phyloP scores from a whole-genome alignment of 2,113 vertebrate genomes.

The Psittacus erithacus region DNA sequence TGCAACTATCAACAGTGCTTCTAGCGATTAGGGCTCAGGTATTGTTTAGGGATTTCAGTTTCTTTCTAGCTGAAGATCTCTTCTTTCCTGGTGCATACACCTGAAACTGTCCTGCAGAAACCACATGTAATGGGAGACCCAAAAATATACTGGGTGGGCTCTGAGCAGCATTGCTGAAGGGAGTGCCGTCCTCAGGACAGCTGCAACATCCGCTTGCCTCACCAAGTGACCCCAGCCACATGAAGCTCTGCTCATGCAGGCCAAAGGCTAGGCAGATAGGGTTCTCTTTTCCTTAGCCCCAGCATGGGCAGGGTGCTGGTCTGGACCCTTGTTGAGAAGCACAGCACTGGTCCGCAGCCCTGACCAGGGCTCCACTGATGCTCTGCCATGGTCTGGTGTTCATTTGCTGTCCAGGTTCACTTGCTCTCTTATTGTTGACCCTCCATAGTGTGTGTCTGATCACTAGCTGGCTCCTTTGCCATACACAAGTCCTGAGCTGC shows the following conservation, averaged over 20 bases:
- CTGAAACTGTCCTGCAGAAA: neutral
- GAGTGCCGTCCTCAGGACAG: neutral
- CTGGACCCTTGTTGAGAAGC: neutral
- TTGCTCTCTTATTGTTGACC: neutral
- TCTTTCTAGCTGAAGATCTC: neutral
- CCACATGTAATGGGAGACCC: neutral
- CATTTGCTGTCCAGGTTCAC: neutral
- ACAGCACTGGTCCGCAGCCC: neutral
- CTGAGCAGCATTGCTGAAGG: neutral
- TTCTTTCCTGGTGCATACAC: neutral
- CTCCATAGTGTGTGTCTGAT: neutral
- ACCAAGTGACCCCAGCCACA: neutral
- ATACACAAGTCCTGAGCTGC: neutral
- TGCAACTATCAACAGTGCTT: neutral
- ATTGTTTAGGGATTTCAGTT: slow-evolving; percentile 6
- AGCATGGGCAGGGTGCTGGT: neutral
- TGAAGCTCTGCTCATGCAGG: neutral
- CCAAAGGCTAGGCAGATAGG: neutral
- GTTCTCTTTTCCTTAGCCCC: neutral
- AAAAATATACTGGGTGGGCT: neutral
- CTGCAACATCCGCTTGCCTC: neutral
- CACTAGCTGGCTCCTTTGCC: neutral
- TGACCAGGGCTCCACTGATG: neutral
- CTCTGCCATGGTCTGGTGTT: neutral
- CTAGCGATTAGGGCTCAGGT: neutral